phyloP scores from a whole-genome alignment of 1,140 invertebrate species.

The Mercenaria mercenaria region DNA sequence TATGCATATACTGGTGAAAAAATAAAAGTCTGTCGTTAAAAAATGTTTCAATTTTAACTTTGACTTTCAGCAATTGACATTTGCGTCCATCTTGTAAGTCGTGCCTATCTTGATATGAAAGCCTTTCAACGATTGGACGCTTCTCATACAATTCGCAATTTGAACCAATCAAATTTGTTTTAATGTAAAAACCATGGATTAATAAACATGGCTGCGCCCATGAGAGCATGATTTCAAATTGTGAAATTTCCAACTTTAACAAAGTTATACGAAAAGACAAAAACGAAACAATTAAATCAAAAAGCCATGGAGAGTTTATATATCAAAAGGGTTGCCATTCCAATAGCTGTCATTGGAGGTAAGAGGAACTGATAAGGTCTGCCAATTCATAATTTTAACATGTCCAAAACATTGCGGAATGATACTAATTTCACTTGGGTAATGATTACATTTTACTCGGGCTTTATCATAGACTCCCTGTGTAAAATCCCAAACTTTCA shows the following conservation, averaged over 20 bases:
- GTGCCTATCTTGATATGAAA: background rate
- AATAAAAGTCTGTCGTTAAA: too few species aligned
- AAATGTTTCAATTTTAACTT: too few species aligned
- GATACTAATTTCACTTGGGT: too few species aligned
- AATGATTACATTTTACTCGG: too few species aligned
- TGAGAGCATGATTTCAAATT: background rate
- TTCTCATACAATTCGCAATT: background rate
- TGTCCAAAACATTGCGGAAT: too few species aligned
- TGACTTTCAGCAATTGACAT: background rate
- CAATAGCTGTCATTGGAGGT: background rate
- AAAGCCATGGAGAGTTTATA: background rate
- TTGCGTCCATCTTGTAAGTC: background rate
- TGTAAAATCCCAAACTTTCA: too few species aligned
- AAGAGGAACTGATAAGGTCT: too few species aligned
- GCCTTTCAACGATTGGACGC: background rate
- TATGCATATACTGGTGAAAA: background rate
- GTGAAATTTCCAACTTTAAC: background rate
- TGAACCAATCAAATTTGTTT: background rate
- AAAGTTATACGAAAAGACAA: background rate
- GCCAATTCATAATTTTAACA: too few species aligned
- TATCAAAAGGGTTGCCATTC: background rate
- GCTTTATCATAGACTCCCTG: too few species aligned
- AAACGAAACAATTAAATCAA: too few species aligned
- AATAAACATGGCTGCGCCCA: conserved; percentile 1
- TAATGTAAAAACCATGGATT: background rate